These are phyloP conservation scores for Tarsius wallacei DNA, from an alignment of 2,797 vertebrate genomes.

Conservation along the genomic window DNA sequence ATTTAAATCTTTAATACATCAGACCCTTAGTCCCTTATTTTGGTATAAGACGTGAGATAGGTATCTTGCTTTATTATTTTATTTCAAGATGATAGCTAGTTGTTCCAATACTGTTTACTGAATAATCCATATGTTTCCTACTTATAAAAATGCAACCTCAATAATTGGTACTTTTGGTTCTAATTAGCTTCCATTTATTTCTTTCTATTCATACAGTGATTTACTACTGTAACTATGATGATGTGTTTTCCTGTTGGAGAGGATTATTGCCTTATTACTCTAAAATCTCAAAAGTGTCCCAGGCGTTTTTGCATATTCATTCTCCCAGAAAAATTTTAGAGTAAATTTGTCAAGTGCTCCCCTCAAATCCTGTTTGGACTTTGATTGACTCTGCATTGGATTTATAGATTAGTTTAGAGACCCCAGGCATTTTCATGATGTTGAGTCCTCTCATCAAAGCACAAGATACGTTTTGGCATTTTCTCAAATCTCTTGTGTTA, in stretches of 20 bases:
- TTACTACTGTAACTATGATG: background rate
- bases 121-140: background rate
- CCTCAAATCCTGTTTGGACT: background rate
- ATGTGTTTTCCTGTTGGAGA: background rate
- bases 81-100: background rate
- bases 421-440: background rate
- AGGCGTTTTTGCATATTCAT: background rate
- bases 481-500: background rate
- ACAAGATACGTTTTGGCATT: background rate
- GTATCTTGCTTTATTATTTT: constrained; percentile 46
- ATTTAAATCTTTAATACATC: background rate
- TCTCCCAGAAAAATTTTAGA: constrained; percentile 42
- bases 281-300: background rate
- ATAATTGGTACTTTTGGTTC: background rate
- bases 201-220: background rate
- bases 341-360: background rate
- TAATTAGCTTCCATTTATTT: constrained; percentile 12
- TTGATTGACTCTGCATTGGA: background rate
- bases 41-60: background rate
- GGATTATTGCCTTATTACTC: background rate
- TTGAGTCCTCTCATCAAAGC: background rate
- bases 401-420: constrained; percentile 60
- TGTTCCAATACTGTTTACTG: constrained; percentile 4
- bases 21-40: background rate
- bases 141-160: background rate